phyloP scores from a whole-genome alignment of 1,140 invertebrate genomes.

The Phymorhynchus buccinoides region DNA sequence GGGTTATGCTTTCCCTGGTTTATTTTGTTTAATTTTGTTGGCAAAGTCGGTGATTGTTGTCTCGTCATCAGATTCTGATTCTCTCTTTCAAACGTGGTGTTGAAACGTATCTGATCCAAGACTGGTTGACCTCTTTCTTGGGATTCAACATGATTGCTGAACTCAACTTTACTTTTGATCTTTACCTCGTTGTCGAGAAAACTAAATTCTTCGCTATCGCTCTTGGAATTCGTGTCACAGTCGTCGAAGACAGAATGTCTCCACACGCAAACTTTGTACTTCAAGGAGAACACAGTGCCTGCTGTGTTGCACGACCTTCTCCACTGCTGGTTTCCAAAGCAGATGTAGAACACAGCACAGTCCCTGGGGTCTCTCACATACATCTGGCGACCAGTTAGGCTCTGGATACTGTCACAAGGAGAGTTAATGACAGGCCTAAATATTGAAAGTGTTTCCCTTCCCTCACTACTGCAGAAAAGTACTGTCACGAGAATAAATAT shows the following conservation, averaged over 20 bases:
- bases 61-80: neutral
- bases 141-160: neutral
- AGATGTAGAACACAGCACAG: constrained; percentile 49
- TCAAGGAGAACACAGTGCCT: constrained; percentile 45
- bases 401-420: constrained; percentile 16
- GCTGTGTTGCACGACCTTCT: constrained; percentile 36
- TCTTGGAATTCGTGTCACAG: neutral
- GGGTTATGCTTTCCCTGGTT: neutral
- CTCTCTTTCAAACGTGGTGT: neutral
- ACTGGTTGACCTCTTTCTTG: neutral
- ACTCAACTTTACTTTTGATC: neutral
- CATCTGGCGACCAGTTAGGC: constrained; percentile 22
- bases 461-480: neutral
- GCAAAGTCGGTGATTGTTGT: neutral
- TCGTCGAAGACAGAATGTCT: constrained; percentile 47
- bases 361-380: constrained; percentile 43
- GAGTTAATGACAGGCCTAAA: constrained; percentile 29
- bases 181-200: neutral
- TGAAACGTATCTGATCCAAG: neutral
- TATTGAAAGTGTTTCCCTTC: constrained; percentile 12
- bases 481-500: neutral
- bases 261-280: constrained; percentile 51
- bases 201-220: neutral
- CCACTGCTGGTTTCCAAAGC: constrained; percentile 43
- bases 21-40: neutral